Conservation (phyloP, 1,140 invertebrate genomes). For the Leptinotarsa lineolata region DNA sequence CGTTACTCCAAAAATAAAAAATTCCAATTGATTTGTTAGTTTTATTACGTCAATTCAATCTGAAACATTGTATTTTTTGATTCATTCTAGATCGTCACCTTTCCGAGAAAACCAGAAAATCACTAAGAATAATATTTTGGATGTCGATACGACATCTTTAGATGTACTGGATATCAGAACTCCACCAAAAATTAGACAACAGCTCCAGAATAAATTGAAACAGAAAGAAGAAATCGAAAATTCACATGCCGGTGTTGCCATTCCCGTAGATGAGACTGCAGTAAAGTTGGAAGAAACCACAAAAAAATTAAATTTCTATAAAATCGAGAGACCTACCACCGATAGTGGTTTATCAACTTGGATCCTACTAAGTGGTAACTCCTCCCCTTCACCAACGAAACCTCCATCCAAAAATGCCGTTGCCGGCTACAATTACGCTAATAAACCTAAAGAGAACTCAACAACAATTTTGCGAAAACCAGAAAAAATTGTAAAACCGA, state of each 20-base stretch:
- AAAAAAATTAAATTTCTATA: conserved; percentile 52
- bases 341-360: conserved; percentile 74
- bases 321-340: conserved; percentile 62
- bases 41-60: background rate
- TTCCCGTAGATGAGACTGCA: conserved; percentile 60
- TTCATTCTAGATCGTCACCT: conserved; percentile 37
- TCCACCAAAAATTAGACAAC: conserved; percentile 64
- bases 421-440: background rate
- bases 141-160: conserved; percentile 54
- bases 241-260: conserved; percentile 63
- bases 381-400: conserved; percentile 53
- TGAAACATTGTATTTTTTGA: conserved; percentile 14
- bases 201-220: conserved; percentile 57
- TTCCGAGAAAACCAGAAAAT: conserved; percentile 59
- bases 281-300: conserved; percentile 52
- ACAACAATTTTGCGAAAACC: conserved; percentile 21
- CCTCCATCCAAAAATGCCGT: conserved; percentile 32
- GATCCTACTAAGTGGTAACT: conserved; percentile 69
- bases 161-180: conserved; percentile 63
- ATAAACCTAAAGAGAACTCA: background rate
- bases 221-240: conserved; percentile 56
- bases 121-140: conserved; percentile 60
- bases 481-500: conserved; percentile 39
- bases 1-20: background rate
- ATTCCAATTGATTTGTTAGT: background rate